Evolutionary conservation across 2,113 vertebrate species (phyloP), one percentile per base, ranked within the genome.

Genomic region (Myiagra hebetior): DNA sequence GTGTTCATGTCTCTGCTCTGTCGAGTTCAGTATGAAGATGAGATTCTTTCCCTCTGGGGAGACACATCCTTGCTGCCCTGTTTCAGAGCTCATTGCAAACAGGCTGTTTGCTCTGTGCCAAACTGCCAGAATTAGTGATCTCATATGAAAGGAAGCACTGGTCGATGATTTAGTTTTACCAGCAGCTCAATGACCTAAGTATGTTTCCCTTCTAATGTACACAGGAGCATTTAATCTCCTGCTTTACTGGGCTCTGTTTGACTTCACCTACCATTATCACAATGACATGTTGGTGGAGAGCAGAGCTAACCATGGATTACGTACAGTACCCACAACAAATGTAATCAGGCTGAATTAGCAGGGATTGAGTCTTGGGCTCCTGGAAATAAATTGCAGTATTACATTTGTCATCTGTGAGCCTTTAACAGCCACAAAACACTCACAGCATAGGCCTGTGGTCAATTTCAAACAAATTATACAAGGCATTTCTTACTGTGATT

Each of bases 181-280:
- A 84, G 60, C 64, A 92, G 79, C 65, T 52, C 64, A 47, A 10
- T 59, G 26, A 91, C 63, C 82, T 59, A 27, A 67, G 63, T 27
- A 80, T 81, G 64, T 74, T 88, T 95, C 81, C 49, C 56, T 84
- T 84, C 64, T 94, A 84, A 82, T 1, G 1, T 35, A 81, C 24
- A 57, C 26, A 75, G 64, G 31, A 81, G n/a, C 90, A 69, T 70
- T 96, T 93, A 89, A 93, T 89, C 80, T 84, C 76, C 55, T 78
- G 22, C n/a, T 84, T 78, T 68, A 67, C 16, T 35, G 47, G 46
- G 73, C 56, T 93, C 83, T 96, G 92, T 89, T 89, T 91, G 77
- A 86, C 69, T 92, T 97, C 92, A 92, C 53, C 60, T 89, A 73
- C 76, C 76, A 84, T 93, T 95, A 97, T 72, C 90, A 93, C 59